Base-by-base conservation (phyloP, 2,888 invertebrate species). In the Zaprionus bogoriensis region DNA sequence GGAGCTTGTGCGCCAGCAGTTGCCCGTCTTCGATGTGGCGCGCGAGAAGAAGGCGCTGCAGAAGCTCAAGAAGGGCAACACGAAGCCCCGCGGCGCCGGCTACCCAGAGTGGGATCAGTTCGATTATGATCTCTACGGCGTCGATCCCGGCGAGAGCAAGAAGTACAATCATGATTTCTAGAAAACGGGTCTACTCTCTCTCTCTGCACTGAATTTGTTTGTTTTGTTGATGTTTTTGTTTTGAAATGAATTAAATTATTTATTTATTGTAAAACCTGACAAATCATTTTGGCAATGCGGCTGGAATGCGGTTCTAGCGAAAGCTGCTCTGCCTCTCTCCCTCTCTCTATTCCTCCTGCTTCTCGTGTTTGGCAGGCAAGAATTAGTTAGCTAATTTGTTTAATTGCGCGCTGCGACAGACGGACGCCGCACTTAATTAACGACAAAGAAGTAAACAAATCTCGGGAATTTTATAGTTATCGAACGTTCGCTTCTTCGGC, bases 81-180 rank as follows among this genome's bases (percentile, higher is more conserved):
- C 89, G 1, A 48, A 69, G 57, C 82, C 89, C 2, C 70, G 80
- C 1, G 86, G 76, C 10, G 19, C 74, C 2, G 74, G 71, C 2
- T 81, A 79, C 22, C 74, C 76, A 47, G 77, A 88, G 59, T 90
- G 90, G 88, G 90, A 90, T 60, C 87, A 88, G 27, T 89, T 89
- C 53, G 90, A 90, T 70, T 90, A 90, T 54, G 89, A 89, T 71
- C 75, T 84, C 14, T 88, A 87, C 57, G 81, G 89, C 53, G 74
- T 73, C 0, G 80, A 88, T 64, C 89, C 89, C 14, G 79, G 68
- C n/a, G 71, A 75, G 4, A 74, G 36, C 55, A 72, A 82, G 44
- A 87, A 87, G 64, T 74, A 78, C 47, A 71, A 67, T 27, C 36
- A 64, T 50, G 80, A 77, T 48, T 78, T 66, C 53, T 82, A 63